Base-by-base conservation (phyloP, 2,797 vertebrate genomes). In the Schizothorax lantsangensis region DNA sequence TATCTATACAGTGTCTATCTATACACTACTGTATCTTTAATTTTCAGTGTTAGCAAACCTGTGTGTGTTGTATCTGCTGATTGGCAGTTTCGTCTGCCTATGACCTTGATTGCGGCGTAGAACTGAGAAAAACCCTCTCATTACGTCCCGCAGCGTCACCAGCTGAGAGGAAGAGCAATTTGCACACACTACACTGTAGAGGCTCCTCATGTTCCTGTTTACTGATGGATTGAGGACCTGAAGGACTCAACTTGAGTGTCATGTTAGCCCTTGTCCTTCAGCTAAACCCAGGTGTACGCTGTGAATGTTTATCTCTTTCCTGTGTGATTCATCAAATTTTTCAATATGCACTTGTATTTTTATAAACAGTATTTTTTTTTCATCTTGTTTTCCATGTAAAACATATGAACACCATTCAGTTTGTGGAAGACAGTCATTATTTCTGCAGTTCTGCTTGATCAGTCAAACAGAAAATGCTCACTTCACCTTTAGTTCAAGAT, bases 111-210 rank as follows among this genome's bases (percentile, higher is more conserved):
- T 74, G 54, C 5, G 26, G 12, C 4, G 8, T 40, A 57, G 38
- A 80, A 52, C 49, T 83, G 12, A 64, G 30, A 83, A 71, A 83
- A 59, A 45, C 15, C 54, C 54, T 62, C 57, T 49, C 64, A 64
- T 86, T 84, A 38, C 38, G 8, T 40, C 5, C 6, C 5, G 6
- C 64, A 10, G 33, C 66, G 33, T 86, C 81, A 84, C 72, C 68
- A 83, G 73, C 81, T 59, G 84, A 74, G 84, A 81, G 59, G 81
- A 81, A 66, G 71, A 84, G 33, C 71, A 74, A 87, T 81, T 85
- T 84, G 73, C 19, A 7, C 40, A 43, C 82, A 85, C 73, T 73
- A 82, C 68, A 87, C 49, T 85, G 68, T 87, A 83, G 33, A 47
- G n/a, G 49, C 71, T 81, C 82, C 69, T 84, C 81, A 17, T 38